These are phyloP conservation scores for Mungos mungo DNA, from an alignment of 2,113 vertebrate genomes.

Conservation along the genomic window DNA sequence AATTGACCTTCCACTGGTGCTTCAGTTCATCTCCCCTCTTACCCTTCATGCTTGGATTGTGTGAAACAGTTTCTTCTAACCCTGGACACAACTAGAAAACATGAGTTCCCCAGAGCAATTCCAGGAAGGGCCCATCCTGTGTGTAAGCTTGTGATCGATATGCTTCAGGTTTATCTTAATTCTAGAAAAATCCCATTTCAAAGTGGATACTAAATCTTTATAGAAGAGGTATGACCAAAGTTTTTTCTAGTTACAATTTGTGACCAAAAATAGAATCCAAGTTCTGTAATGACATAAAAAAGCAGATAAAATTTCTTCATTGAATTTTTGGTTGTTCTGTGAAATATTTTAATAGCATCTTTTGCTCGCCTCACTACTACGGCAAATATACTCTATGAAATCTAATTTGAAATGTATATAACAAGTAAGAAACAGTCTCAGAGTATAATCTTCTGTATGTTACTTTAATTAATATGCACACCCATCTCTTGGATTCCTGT, in stretches of 20 bases:
- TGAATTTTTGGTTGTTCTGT: not conserved
- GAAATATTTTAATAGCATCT: not conserved
- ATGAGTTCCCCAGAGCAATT: not conserved
- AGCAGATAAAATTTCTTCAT: not conserved
- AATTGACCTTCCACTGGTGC: not conserved
- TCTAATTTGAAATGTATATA: not conserved
- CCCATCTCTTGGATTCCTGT: not conserved
- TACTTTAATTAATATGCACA: not conserved
- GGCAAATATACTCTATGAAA: not conserved
- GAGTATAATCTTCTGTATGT: not conserved
- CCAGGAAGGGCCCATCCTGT: not conserved
- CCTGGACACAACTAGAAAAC: not conserved
- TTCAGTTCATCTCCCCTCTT: not conserved
- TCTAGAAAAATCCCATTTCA: not conserved
- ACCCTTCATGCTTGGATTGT: not conserved
- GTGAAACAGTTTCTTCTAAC: not conserved
- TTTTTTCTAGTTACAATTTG: not conserved
- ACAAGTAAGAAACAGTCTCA: not conserved
- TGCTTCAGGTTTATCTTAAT: not conserved
- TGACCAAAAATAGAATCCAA: not conserved
- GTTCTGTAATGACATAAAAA: not conserved
- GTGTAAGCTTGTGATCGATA: not conserved
- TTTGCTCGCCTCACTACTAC: not conserved
- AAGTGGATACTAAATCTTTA: not conserved
- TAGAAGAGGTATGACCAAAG: not conserved